Evolutionary conservation across 1,140 invertebrate species (phyloP), one percentile per base, ranked within the genome.

Genomic region (Heliconius hewitsoni): DNA sequence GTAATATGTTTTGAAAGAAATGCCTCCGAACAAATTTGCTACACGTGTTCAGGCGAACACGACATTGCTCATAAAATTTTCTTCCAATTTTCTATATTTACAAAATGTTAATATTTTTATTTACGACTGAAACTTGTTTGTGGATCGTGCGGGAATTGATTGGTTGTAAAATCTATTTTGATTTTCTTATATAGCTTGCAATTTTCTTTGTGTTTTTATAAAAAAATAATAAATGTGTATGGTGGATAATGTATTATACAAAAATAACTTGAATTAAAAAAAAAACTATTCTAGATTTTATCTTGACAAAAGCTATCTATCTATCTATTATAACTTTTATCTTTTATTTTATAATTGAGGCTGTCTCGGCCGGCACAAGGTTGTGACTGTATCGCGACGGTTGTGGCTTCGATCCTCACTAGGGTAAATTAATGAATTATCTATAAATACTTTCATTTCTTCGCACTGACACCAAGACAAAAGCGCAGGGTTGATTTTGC

Each of bases 1-100:
- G 37, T 66, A 76, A 76, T 76, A 76, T 76, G 74, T 76, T 76
- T 74, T 46, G 55, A 76, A 76, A 46, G 74, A n/a, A 70, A 76
- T 66, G 57, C 57, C 34, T 76, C 39, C 13, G 11, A 39, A 76
- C 74, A 76, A 66, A 76, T 76, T 76, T 66, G 57, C 34, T 46
- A 76, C 74, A 70, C 74, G 74, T 76, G 74, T 76, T 66, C 57
- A 27, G 30, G 55, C 19, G 70, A 23, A 23, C 30, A 76, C 34
- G 37, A 46, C 30, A 66, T 13, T 39, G 34, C 60, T 70, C 74
- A 76, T 76, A 76, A 76, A 76, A 76, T 27, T 39, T 46, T 27
- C 39, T 66, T 66, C 37, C 30, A n/a, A 18, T 76, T 70, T 76
- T 76, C 23, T 70, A 70, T 66, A n/a, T 76, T 76, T 76, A 23